Conservation (phyloP, 2,797 vertebrate species). For the Myoxocephalus aenaeus region DNA sequence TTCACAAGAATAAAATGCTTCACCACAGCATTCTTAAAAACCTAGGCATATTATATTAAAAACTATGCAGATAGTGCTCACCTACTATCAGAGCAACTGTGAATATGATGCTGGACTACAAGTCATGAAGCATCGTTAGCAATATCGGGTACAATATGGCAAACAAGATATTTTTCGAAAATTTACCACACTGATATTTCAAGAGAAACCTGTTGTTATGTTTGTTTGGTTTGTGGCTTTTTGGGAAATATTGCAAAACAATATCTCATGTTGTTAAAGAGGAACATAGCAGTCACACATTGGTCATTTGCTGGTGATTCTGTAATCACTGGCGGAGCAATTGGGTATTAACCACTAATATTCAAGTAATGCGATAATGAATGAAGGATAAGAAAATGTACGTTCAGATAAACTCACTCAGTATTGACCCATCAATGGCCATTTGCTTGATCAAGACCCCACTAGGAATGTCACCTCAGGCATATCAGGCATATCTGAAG, state of each 20-base stretch:
- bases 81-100: background rate
- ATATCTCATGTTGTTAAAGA: background rate
- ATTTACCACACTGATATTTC: no score
- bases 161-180: background rate
- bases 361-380: background rate
- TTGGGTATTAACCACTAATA: background rate
- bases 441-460: background rate
- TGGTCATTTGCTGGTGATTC: background rate
- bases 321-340: background rate
- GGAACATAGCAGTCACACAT: background rate
- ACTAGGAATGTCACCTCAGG: slow-evolving; percentile 1
- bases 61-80: background rate
- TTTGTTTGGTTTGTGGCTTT: background rate
- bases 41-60: background rate
- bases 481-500: slow-evolving; percentile 17
- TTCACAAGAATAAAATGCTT: slow-evolving; percentile 1
- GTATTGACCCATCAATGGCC: background rate
- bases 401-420: background rate
- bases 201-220: background rate
- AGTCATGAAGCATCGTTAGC: background rate
- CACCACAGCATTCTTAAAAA: background rate
- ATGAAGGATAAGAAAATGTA: background rate
- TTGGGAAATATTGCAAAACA: background rate
- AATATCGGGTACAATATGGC: background rate
- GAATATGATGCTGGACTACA: background rate